Base-by-base conservation (phyloP, 1,140 invertebrate species). In the Drosophila yakuba region DNA sequence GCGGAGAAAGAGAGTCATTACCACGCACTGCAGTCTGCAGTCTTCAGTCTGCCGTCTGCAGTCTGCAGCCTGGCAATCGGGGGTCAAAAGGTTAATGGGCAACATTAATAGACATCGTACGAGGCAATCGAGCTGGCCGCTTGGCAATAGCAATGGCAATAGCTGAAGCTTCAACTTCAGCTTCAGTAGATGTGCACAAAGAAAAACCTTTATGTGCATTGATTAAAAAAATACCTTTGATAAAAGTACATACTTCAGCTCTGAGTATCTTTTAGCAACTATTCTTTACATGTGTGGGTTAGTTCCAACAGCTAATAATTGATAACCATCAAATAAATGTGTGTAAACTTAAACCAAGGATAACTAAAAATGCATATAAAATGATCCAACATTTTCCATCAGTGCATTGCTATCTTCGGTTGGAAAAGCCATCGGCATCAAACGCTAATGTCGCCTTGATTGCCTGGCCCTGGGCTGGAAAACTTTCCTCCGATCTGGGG, bases 51-150 rank as follows among this genome's bases (percentile, higher is more conserved):
- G 75, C 23, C 2, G 23, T 3, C 25, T 25, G 25, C 25, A 25
- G 4, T 25, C 25, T 20, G 43, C 72, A 43, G 43, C 15, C 78
- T 73, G 75, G 66, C 78, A 85, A 86, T 80, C 57, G 47, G 38
- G 63, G 79, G 84, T 88, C 64, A 89, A 68, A 67, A 66, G 84
- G 84, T 88, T 88, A 88, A 88, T 88, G 84, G 84, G 84, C 84
- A 88, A 67, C 84, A 88, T 88, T 88, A 88, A 88, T 88, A 80
- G 84, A 71, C 75, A 63, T 43, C 67, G 75, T 81, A 86, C 82
- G 74, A 78, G 77, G 74, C 78, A 61, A 83, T 77, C 67, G 58
- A 48, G 52, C 64, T 72, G 66, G 71, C 63, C 74, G 63, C 63
- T 43, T 77, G 43, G 56, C 57, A 54, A 57, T 57, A 51, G 59